Conservation (phyloP, 1,140 invertebrate genomes). For the Dinoponera quadriceps region DNA sequence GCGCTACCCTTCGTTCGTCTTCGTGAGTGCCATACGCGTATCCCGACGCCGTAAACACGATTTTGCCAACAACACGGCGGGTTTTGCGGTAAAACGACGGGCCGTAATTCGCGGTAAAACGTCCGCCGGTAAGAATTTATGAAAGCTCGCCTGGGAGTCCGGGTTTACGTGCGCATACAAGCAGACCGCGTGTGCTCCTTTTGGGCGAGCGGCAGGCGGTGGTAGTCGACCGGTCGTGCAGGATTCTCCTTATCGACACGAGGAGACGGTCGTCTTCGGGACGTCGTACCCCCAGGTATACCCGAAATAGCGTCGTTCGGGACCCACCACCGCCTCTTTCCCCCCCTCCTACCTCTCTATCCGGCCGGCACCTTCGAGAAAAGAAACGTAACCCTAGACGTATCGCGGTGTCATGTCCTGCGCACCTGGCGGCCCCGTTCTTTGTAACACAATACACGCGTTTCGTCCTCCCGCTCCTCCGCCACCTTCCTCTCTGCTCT, state of each 20-base stretch:
- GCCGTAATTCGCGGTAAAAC: conserved; percentile 65
- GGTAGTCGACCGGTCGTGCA: conserved; percentile 68
- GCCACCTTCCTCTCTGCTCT: conserved; percentile 43
- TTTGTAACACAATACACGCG: conserved; percentile 82
- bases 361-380: conserved; percentile 65
- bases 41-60: conserved; percentile 50
- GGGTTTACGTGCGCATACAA: conserved; percentile 61
- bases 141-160: conserved; percentile 57
- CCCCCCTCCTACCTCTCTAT: conserved; percentile 36
- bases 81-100: conserved; percentile 58
- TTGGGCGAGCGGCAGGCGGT: conserved; percentile 31
- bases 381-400: conserved; percentile 82
- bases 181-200: conserved; percentile 13
- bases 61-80: conserved; percentile 34
- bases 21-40: conserved; percentile 22
- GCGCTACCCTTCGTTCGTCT: conserved; percentile 33
- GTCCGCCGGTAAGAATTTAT: conserved; percentile 63
- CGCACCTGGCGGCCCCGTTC: conserved; percentile 82
- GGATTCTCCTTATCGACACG: conserved; percentile 72
- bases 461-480: conserved; percentile 72
- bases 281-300: conserved; percentile 34
- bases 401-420: conserved; percentile 81
- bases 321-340: conserved; percentile 44
- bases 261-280: conserved; percentile 49
- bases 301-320: conserved; percentile 66